These are phyloP conservation scores for Ardeotis arabs DNA, from an alignment of 2,113 vertebrate species.

Conservation along the genomic window DNA sequence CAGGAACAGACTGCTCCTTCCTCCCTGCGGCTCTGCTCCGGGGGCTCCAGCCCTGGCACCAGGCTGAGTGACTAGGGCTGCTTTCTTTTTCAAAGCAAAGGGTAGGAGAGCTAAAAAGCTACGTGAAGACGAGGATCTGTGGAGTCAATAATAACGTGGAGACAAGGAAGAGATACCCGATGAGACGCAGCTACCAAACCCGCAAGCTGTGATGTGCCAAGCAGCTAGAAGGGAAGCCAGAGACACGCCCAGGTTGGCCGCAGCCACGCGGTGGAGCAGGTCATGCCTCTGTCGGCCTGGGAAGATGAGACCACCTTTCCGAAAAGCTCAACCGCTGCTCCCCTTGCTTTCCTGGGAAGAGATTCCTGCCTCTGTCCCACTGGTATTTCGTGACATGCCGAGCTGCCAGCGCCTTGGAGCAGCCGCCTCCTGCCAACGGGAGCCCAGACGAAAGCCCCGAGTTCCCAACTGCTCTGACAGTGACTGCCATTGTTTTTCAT, in stretches of 20 bases:
- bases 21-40: background rate
- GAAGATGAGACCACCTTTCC: background rate
- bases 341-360: background rate
- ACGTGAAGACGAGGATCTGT: background rate
- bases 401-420: background rate
- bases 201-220: background rate
- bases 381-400: background rate
- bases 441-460: background rate
- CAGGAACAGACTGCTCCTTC: background rate
- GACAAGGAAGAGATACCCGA: background rate
- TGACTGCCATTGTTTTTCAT: constrained; percentile 18
- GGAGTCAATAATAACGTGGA: background rate
- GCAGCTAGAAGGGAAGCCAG: background rate
- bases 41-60: background rate
- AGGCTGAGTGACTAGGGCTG: background rate
- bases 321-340: background rate
- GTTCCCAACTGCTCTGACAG: constrained; percentile 20
- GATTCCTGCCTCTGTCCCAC: background rate
- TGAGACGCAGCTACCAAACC: background rate
- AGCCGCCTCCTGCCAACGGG: background rate
- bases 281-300: background rate
- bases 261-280: background rate
- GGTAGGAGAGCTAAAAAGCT: background rate
- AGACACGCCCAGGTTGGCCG: background rate
- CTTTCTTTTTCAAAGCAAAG: background rate